A percentile compares a stretch with the other conserved stretches of the same genome.
Evolutionary conservation across 2,888 invertebrate genomes (phyloP).

Genomic region (Beris morrisii): DNA sequence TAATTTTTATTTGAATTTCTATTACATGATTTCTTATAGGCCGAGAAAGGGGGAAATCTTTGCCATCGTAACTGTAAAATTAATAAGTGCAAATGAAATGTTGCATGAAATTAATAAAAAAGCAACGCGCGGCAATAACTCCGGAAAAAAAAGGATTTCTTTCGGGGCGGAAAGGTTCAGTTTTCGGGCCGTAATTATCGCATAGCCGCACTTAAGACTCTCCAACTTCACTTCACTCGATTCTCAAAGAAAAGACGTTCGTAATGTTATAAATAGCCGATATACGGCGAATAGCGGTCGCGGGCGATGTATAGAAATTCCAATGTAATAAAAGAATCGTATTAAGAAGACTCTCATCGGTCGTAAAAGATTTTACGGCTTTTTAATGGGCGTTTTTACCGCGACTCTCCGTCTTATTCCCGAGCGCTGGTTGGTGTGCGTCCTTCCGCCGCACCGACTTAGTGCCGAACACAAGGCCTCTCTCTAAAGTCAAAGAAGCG

Average conservation of each 20-base stretch:
- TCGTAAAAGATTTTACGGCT: constrained; percentile 36
- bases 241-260: background rate
- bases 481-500: background rate
- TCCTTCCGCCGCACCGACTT: background rate
- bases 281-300: background rate
- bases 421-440: no score
- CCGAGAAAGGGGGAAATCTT: background rate
- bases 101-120: background rate
- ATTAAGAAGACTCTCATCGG: constrained; percentile 35
- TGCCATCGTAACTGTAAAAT: background rate
- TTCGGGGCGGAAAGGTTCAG: no score
- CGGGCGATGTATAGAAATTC: constrained; percentile 21
- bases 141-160: background rate
- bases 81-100: no score
- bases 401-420: constrained; percentile 34
- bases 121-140: no score
- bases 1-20: no score
- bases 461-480: background rate
- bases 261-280: no score
- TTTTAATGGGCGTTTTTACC: constrained; percentile 37
- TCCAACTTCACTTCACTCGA: constrained; percentile 3
- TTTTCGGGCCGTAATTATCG: constrained; percentile 1
- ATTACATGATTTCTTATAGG: no score
- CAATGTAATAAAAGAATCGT: constrained; percentile 35
- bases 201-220: constrained; percentile 10